Conservation (phyloP, 2,113 vertebrate genomes). For the Leucosticte australis region DNA sequence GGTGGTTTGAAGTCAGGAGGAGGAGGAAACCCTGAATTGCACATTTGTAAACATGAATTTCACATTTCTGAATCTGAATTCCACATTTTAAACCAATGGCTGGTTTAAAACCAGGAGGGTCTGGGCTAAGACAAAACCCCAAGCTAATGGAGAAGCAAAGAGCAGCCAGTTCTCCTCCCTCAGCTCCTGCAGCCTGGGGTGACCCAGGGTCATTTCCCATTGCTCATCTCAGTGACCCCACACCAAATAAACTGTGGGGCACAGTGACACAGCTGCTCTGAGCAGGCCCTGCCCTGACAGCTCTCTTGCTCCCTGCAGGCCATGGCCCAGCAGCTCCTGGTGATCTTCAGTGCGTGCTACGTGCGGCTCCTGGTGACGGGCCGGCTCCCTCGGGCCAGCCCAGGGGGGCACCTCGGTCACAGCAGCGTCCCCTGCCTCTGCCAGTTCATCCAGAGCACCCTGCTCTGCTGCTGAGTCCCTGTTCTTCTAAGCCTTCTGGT, state of each 20-base stretch:
- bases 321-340: slow-evolving; percentile 76
- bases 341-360: slow-evolving; percentile 72
- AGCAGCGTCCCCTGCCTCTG: slow-evolving; percentile 66
- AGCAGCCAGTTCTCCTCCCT: not conserved
- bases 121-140: not conserved
- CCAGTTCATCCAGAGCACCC: slow-evolving; percentile 68
- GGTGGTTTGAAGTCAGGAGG: too few species aligned
- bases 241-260: too few species aligned
- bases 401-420: slow-evolving; percentile 48
- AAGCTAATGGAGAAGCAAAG: not conserved
- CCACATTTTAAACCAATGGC: too few species aligned
- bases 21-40: too few species aligned
- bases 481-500: too few species aligned
- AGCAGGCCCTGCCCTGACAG: not conserved
- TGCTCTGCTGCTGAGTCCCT: not conserved
- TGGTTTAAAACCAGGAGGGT: not conserved
- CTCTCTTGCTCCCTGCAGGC: slow-evolving; percentile 34
- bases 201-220: not conserved
- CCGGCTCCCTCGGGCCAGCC: slow-evolving; percentile 34
- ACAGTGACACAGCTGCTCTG: too few species aligned
- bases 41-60: too few species aligned
- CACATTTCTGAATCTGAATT: too few species aligned
- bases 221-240: not conserved
- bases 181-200: not conserved
- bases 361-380: slow-evolving; percentile 72